Evolutionary conservation across 2,113 vertebrate species (phyloP).

Genomic region (Psammodynastes pulverulentus): DNA sequence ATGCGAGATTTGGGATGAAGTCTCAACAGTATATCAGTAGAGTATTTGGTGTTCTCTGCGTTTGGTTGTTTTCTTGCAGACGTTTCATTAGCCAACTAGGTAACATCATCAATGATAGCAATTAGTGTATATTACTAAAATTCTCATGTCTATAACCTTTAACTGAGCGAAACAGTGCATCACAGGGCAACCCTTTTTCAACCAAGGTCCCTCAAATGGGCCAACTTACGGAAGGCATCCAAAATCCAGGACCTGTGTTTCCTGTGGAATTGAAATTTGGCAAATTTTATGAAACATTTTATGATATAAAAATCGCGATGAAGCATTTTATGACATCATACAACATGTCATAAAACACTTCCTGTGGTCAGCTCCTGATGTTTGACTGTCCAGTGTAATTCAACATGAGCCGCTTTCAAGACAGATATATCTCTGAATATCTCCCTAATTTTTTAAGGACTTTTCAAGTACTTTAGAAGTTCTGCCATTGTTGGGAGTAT

Average conservation of each 20-base stretch:
- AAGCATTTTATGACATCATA: not conserved
- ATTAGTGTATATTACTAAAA: not conserved
- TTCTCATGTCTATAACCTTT: not conserved
- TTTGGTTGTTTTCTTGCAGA: not conserved
- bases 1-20: not conserved
- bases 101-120: not conserved
- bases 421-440: not conserved
- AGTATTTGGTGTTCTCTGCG: not conserved
- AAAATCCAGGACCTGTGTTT: not conserved
- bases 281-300: not conserved
- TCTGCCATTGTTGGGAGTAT: not conserved
- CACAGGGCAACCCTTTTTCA: not conserved
- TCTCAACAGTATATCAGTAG: not conserved
- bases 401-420: not conserved
- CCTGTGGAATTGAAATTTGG: not conserved
- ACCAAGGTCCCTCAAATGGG: not conserved
- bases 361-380: not conserved
- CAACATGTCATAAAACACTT: not conserved
- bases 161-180: not conserved
- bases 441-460: not conserved
- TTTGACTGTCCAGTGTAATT: not conserved
- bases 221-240: not conserved
- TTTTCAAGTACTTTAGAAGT: not conserved
- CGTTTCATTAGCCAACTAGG: not conserved
- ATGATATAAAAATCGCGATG: not conserved